Evolutionary conservation across 2,113 vertebrate genomes (phyloP), one percentile per base, ranked within the genome.

Genomic region (Ammodytes marinus): DNA sequence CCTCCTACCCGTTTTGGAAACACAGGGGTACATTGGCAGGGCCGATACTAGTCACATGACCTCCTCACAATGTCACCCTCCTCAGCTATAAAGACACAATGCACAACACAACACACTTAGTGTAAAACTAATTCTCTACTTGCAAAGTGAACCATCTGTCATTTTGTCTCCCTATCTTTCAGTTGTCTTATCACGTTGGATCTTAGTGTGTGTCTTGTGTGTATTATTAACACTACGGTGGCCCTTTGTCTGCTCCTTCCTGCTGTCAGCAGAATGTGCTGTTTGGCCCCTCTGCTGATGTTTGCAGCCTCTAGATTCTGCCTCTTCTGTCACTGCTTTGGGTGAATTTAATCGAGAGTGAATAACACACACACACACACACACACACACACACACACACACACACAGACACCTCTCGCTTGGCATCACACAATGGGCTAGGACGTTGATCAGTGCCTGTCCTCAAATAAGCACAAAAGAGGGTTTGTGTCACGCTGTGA

Each of bases 231-330:
- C 73, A 70, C 50, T 79, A 15, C 19, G 2, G n/a, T 42, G 63
- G 75, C 58, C 60, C 68, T 76, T 84, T 83, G 86, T 84, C 46
- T 17, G 45, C 42, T 71, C 73, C 73, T 78, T 66, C 59, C 42
- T 37, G 66, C 77, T 85, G 86, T 87, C 87, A 89, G 76, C 80
- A 79, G 47, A 87, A 81, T 65, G 70, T 57, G 81, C 73, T n/a
- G 27, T 86, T 68, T 63, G 37, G 43, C 59, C 39, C 35, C 3
- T 13, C 52, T 70, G 79, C 78, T 74, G 80, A 86, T 77, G 86
- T 90, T 77, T 88, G 79, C 80, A 82, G 79, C 81, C 65, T 67
- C 71, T 85, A 69, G 67, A 75, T 83, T 74, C 70, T 47, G 71
- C 47, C 35, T 53, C 45, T 55, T 82, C 64, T 65, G 55, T 84